These are phyloP conservation scores for Marronus borbonicus DNA, from an alignment of 2,888 invertebrate species.

Conservation along the genomic window DNA sequence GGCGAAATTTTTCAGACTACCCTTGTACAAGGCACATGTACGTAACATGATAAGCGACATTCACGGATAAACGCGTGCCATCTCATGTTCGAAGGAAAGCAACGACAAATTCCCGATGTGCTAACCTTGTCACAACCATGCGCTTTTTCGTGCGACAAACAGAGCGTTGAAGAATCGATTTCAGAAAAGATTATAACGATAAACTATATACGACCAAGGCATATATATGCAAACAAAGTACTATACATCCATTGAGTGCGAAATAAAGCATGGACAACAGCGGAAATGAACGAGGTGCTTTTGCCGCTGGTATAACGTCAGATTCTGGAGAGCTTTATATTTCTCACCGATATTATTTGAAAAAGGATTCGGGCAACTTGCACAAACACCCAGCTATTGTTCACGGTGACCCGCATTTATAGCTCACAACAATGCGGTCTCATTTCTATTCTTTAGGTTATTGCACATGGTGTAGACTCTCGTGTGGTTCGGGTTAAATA, in stretches of 20 bases:
- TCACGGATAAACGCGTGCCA: conserved; percentile 3
- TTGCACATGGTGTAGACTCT: conserved; percentile 1
- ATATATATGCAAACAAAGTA: too few relatives aligned
- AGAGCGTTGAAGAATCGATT: conserved; percentile 25
- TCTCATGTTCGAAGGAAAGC: neutral
- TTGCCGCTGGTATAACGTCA: neutral
- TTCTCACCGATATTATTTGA: neutral
- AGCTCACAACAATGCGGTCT: conserved; percentile 16
- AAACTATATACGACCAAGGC: neutral
- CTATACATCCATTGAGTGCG: neutral
- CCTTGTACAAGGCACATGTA: too few relatives aligned
- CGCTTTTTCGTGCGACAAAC: neutral
- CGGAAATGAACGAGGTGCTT: conserved; percentile 4
- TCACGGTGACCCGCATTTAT: conserved; percentile 22
- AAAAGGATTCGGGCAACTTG: conserved; percentile 3
- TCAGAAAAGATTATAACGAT: neutral
- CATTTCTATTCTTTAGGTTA: conserved; percentile 22
- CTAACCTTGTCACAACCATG: neutral
- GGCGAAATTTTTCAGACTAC: too few relatives aligned
- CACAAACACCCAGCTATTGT: conserved; percentile 11
- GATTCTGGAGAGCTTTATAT: neutral
- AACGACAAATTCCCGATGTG: neutral
- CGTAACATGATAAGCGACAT: neutral
- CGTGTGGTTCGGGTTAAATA: conserved; percentile 1
- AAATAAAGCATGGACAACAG: conserved; percentile 20